A percentile compares a stretch with the other conserved stretches of the same genome.
Conservation (phyloP, 1,140 invertebrate genomes). For the Drosophila parvula region DNA sequence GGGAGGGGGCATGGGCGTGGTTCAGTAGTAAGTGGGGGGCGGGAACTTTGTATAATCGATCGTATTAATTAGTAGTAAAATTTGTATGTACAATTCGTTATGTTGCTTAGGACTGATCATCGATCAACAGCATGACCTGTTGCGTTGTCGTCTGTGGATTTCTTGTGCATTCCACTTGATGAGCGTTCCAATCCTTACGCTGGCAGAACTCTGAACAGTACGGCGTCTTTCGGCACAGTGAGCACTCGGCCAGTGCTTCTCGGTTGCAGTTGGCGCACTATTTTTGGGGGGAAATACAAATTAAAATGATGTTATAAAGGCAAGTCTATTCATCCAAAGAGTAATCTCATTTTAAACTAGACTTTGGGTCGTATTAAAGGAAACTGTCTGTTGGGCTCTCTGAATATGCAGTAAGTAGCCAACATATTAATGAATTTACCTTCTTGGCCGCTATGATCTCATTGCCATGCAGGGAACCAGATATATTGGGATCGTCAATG, state of each 20-base stretch:
- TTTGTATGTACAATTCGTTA: conserved; percentile 81
- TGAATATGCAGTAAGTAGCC: too few relatives aligned
- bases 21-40: conserved; percentile 6
- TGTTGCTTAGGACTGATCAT: conserved; percentile 85
- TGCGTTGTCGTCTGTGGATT: conserved; percentile 85
- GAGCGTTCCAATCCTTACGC: conserved; percentile 93
- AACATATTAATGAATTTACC: conserved; percentile 32
- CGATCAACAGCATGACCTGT: conserved; percentile 89
- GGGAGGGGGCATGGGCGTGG: conserved; percentile 12
- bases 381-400: too few relatives aligned
- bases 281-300: conserved; percentile 12
- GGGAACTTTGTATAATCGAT: conserved; percentile 66
- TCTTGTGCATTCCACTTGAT: conserved; percentile 93
- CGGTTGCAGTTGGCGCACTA: conserved; percentile 94
- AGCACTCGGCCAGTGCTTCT: conserved; percentile 93
- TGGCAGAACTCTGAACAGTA: conserved; percentile 95
- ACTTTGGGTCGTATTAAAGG: too few relatives aligned
- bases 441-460: conserved; percentile 84
- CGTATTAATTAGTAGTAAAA: conserved; percentile 82
- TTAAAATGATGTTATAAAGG: too few relatives aligned
- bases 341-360: too few relatives aligned
- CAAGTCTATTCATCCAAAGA: too few relatives aligned
- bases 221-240: conserved; percentile 91
- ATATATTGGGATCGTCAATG: conserved; percentile 84
- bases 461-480: conserved; percentile 78